Evolutionary conservation across 2,888 invertebrate genomes (phyloP), one percentile per base, ranked within the genome.

Genomic region (Hecatera dysodea): DNA sequence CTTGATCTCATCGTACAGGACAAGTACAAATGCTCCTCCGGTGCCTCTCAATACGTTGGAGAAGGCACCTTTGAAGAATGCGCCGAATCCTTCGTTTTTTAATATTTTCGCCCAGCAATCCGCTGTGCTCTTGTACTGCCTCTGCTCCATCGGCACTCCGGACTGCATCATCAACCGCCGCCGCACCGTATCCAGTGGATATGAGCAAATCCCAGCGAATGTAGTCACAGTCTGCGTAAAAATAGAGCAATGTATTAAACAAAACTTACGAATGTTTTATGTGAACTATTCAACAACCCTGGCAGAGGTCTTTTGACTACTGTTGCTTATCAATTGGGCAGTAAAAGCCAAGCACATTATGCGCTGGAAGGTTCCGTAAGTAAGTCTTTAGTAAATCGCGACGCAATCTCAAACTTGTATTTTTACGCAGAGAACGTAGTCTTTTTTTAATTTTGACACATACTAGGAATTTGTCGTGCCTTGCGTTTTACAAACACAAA

Each of bases 131-230:
- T 98, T 99, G 97, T 99, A 99, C 88, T 97, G 94, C 76, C 98
- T 97, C 82, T 99, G 98, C 65, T 96, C 93, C 88, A 97, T 96
- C 77, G 97, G 97, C 83, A 97, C 97, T 52, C 98, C 98, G 73
- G 99, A 99, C 96, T 99, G 99, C 99, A 99, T 99, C 99, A 99
- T 99, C 98, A 99, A 98, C 91, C 99, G 97, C 95, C 99, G 97
- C 87, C 99, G 97, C 89, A 98, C 98, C 66, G 99, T 99, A 93
- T 99, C 99, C 94, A 99, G 97, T 77, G 99, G 99, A 96, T 99
- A 99, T 48, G 99, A 99, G 48, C 98, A 96, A 87, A 99, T 97
- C 88, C 99, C 99, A 73, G 99, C 98, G 80, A 98, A 96, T 70
- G 99, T 96, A 2, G 96, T 96, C 70, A 96, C 96, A 89, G 97